Base-by-base conservation (phyloP, 2,113 vertebrate genomes). In the Rhinoderma darwinii region DNA sequence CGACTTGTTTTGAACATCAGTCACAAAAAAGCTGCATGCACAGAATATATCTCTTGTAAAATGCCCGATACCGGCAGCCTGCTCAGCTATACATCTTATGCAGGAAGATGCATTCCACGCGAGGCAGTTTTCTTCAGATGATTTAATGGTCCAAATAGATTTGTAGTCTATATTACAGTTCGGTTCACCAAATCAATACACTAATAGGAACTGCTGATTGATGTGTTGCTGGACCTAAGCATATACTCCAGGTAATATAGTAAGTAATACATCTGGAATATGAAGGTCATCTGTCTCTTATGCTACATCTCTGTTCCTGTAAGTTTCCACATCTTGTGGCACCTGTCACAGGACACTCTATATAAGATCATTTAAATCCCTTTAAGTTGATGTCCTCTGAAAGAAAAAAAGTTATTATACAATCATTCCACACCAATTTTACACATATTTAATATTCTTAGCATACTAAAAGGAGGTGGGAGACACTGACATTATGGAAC, bases 71-170 rank as follows among this genome's bases (percentile, higher is more conserved):
- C 0, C 44, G 35, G 25, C 56, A 66, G 79, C 22, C 20, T 30
- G 12, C 35, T 82, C 79, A 82, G 79, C 25, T 20, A 41, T 32
- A 82, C n/a, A 44, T 82, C 37, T 30, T 22, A 20, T 6, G 14
- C n/a, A 30, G 37, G 35, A 17, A 27, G 56, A 82, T 30, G n/a
- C 20, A 63, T 18, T 81, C 54, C 78, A 54, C 56, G 43, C 37
- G 30, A 43, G 17, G 61, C 22, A 25, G 1, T 30, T 30, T 10
- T 66, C 12, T 82, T 43, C 43, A 7, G 14, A 37, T 27, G 54
- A 27, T 81, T 81, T 82, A 66, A 43, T 11, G 39, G 35, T 32
- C 39, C 35, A 27, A 30, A 43, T 63, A 80, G 32, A 79, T 61
- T 54, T n/a, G 51, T 59, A 80, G 54, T 39, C 77, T 61, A 11